phyloP scores from a whole-genome alignment of 2,797 vertebrate species.

The Catharus ustulatus region DNA sequence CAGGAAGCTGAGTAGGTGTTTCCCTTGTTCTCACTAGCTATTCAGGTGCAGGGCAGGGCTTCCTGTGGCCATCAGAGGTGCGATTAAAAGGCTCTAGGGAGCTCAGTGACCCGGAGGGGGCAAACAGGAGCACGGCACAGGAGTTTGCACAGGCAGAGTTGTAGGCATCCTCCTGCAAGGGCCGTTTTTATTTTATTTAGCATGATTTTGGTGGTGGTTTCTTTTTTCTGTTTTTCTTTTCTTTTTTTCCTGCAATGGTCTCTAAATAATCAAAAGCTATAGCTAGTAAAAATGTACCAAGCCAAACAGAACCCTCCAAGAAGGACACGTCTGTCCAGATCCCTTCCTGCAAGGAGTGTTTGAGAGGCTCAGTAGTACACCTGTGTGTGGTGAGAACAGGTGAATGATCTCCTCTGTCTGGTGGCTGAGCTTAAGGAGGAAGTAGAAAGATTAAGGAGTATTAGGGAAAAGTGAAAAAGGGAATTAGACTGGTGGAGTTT shows the following conservation, averaged over 20 bases:
- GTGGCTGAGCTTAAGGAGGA: background rate
- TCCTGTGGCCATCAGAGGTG: background rate
- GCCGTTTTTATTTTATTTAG: background rate
- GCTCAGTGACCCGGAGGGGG: rapidly evolving
- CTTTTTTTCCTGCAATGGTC: background rate
- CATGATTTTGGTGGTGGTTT: background rate
- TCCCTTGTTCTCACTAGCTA: rapidly evolving
- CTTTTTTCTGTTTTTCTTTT: background rate
- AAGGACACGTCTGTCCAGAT: background rate
- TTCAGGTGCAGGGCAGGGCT: rapidly evolving
- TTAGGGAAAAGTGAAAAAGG: background rate
- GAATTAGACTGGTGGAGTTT: background rate
- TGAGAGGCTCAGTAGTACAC: background rate
- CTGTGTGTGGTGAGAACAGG: background rate
- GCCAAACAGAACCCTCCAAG: background rate
- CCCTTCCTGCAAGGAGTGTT: background rate
- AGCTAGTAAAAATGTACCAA: background rate
- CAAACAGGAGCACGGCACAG: too few species aligned
- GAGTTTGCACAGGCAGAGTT: background rate
- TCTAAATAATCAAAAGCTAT: background rate
- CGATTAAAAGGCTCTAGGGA: background rate
- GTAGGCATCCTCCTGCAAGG: background rate
- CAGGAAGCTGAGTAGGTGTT: background rate
- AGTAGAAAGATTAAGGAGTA: background rate
- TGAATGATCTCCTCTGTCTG: background rate